Conservation (phyloP, 2,888 invertebrate genomes). For the Caenorhabditis doughertyi region DNA sequence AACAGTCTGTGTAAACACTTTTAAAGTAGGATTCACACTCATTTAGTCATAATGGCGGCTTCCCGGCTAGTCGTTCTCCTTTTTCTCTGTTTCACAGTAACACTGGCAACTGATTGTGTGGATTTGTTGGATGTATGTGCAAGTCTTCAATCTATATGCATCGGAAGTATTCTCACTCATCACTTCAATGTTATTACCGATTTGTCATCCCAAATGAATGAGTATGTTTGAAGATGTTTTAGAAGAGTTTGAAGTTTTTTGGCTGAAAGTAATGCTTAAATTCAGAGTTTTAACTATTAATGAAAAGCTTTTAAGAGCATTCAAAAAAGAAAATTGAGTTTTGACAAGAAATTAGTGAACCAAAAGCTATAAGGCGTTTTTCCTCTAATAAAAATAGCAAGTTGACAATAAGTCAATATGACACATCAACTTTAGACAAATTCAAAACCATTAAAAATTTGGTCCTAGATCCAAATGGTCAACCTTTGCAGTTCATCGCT, state of each 20-base stretch:
- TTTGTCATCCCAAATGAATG: constrained; percentile 53
- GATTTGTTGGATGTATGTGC: constrained; percentile 59
- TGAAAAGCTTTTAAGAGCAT: no score
- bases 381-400: no score
- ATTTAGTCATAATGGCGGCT: constrained; percentile 47
- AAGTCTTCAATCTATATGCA: constrained; percentile 58
- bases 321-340: no score
- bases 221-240: constrained; percentile 26
- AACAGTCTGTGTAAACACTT: constrained; percentile 56
- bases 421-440: no score
- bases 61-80: constrained; percentile 28
- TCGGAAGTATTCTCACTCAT: constrained; percentile 62
- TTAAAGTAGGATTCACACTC: constrained; percentile 21
- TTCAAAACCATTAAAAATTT: not conserved
- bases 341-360: no score
- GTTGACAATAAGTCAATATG: no score
- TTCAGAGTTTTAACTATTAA: no score
- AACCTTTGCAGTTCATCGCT: constrained; percentile 52
- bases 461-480: not conserved
- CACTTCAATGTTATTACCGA: constrained; percentile 50
- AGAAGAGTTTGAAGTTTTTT: no score
- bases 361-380: no score
- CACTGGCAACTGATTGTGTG: constrained; percentile 35
- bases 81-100: not conserved
- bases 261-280: no score